Evolutionary conservation across 2,113 vertebrate species (phyloP), one percentile per base, ranked within the genome.

Genomic region (Callopanchax toddi): DNA sequence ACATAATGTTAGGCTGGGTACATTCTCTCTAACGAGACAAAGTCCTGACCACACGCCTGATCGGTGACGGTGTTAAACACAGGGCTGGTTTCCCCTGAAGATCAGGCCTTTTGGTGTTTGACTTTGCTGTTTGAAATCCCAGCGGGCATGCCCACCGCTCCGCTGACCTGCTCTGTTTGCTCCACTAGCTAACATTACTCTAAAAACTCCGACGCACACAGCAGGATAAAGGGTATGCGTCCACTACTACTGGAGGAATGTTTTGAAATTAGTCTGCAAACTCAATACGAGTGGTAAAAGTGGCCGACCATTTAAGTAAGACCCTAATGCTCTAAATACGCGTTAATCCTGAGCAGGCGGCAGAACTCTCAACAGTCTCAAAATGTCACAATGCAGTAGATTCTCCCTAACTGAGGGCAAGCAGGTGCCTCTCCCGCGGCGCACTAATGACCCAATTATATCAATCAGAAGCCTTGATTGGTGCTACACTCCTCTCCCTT

Each of bases 401-500:
- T 86, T 83, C 82, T 86, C 64, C 76, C 77, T 83, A 75, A 85
- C 81, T 46, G 88, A 85, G 88, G 85, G 74, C 87, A 71, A 75
- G 87, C 89, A 90, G 90, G 89, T 91, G 89, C 86, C 83, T 87
- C 86, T 89, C 90, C 90, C 87, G 80, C 85, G 63, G 89, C 75
- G 86, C 82, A 78, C 88, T 91, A 91, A 91, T 87, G 88, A 90
- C 89, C 90, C 89, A 90, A 91, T 91, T 91, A 91, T 90, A 91
- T 89, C 90, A 91, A 91, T 91, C 90, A 91, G 89, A 84, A 74
- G 80, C 82, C 89, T 87, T 91, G 89, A 91, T 91, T 87, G 84
- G 82, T 84, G 79, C 83, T 83, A 53, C 76, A 76, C 84, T 83
- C 69, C 76, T 85, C 75, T 83, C 60, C 70, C 52, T 78, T 69